phyloP scores from a whole-genome alignment of 2,797 vertebrate genomes.

The Ispidina lecontei region DNA sequence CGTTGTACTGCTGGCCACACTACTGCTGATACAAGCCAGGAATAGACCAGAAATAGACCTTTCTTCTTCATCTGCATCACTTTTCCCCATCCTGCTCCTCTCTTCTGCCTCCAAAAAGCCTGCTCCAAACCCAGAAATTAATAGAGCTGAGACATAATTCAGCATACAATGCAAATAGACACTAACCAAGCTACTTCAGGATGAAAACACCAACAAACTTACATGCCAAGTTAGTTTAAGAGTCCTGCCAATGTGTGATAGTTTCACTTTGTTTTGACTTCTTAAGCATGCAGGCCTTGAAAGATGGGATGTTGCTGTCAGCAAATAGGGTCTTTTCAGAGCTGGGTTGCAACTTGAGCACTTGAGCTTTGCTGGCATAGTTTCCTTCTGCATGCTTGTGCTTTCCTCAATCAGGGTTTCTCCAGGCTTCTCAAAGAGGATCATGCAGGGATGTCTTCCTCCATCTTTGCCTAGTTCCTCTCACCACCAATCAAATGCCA shows the following conservation, averaged over 20 bases:
- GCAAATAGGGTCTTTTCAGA: neutral
- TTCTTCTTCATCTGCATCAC: neutral
- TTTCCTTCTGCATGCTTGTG: fast-evolving
- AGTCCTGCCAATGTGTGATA: neutral
- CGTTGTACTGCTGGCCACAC: neutral
- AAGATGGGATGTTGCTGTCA: neutral
- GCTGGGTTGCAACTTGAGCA: neutral
- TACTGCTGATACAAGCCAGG: neutral
- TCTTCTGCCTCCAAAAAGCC: neutral
- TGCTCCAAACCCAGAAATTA: neutral
- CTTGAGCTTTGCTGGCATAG: neutral
- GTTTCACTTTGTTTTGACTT: neutral
- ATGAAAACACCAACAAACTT: neutral
- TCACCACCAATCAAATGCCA: neutral
- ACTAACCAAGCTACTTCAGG: neutral
- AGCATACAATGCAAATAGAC: neutral
- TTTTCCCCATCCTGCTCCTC: neutral
- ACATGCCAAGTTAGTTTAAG: fast-evolving
- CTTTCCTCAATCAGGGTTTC: neutral
- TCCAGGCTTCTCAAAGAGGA: neutral
- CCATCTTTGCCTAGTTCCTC: neutral
- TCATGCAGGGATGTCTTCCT: neutral
- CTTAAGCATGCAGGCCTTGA: neutral
- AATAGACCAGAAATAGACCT: neutral
- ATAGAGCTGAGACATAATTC: neutral